Conservation (phyloP, 2,888 invertebrate species). For the Sinelater perroti region DNA sequence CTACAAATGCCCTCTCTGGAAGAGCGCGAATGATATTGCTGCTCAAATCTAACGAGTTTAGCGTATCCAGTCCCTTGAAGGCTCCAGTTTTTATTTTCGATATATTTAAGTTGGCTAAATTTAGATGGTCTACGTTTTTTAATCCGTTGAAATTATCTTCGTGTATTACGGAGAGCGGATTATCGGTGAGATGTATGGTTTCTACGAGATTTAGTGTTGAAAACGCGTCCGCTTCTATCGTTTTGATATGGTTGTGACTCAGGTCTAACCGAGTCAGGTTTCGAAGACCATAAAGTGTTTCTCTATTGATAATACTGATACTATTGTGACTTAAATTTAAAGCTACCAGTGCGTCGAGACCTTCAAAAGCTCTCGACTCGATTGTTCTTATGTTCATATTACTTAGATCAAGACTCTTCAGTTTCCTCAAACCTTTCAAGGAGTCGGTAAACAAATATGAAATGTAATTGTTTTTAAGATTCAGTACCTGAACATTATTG, state of each 20-base stretch:
- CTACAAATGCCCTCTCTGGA: neutral
- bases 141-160: conserved; percentile 17
- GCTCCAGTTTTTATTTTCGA: neutral
- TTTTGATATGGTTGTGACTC: neutral
- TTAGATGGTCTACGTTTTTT: neutral
- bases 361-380: conserved; percentile 49
- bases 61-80: neutral
- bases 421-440: conserved; percentile 54
- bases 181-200: too few species aligned
- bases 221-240: neutral
- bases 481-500: neutral
- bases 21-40: neutral
- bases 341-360: conserved; percentile 48
- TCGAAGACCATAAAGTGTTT: conserved; percentile 1
- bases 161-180: too few species aligned
- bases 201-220: too few species aligned
- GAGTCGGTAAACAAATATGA: conserved; percentile 53
- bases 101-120: conserved; percentile 10
- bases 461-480: conserved; percentile 39
- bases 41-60: neutral
- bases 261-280: neutral
- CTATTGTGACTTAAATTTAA: conserved; percentile 51
- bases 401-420: conserved; percentile 53
- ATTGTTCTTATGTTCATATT: conserved; percentile 48
- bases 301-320: neutral